Evolutionary conservation across 2,797 vertebrate genomes (phyloP), one percentile per base, ranked within the genome.

Genomic region (Atherinosoma microstoma): DNA sequence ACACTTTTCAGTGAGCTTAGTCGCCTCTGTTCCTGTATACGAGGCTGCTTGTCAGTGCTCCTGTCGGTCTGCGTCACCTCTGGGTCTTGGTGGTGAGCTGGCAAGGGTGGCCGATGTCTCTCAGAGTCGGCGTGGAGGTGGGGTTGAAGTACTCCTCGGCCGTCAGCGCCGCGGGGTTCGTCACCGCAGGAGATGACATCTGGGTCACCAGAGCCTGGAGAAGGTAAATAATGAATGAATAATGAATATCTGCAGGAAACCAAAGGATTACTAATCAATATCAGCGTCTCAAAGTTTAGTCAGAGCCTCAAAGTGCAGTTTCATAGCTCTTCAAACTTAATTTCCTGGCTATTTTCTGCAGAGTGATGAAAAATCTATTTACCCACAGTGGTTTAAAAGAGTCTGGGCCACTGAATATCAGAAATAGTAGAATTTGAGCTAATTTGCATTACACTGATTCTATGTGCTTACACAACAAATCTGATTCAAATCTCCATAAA

Each of bases 71-170:
- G 60, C 3, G 91, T 95, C 93, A 98, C 98, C 97, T 99, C 93
- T 99, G 98, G 16, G 97, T 99, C 95, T 99, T 99, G 82, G 98
- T 99, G 91, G 97, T 99, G 87, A 99, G 96, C 75, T 98, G 97
- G 90, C 97, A 97, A 68, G 96, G 96, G 78, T 96, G 95, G 36
- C 98, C 97, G 84, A 99, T 98, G 92, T 99, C 98, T 57, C 95
- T 94, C 80, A 92, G 95, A 70, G 95, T 96, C 70, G 94, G 94
- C 45, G 95, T 94, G 0, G 95, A 94, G 87, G 91, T 87, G 75
- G 96, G 96, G 92, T 98, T 97, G 94, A 99, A 99, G 92, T 99
- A 99, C 58, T 99, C 98, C 87, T 99, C 98, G 0, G 96, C 96
- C 0, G 97, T 98, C 93, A 98, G 96, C 70, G 96, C 95, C 0